Evolutionary conservation across 2,888 invertebrate genomes (phyloP), one percentile per base, ranked within the genome.

Genomic region (Drosophila diplacantha): DNA sequence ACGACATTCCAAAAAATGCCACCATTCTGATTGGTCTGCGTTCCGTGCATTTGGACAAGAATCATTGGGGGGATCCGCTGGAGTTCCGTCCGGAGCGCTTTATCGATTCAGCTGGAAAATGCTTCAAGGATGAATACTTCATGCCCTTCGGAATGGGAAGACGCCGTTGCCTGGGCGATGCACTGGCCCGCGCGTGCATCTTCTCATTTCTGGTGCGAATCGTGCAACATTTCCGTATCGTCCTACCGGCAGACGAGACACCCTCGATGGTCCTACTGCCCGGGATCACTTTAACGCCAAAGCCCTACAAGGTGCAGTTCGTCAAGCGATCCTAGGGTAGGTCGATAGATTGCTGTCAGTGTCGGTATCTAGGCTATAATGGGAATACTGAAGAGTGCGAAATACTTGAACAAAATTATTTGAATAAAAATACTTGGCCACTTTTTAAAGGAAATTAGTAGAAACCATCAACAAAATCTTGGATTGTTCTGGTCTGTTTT

Each of bases 1-100:
- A 91, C 77, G 83, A 77, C 24, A 89, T 92, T 72, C 91, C 91
- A 1, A 90, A 90, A 80, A 88, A 91, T 57, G 83, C 91, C 0
- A 89, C 90, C 1, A 75, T 92, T 14, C 79, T 92, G 9, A 88
- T 91, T 1, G 90, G 90, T 50, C 34, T 91, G 18, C 88, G 90
- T 72, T 90, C 91, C 2, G 89, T 92, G 6, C 90, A 91, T 73
- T 89, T 90, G 85, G 91, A 92, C 75, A 85, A 89, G 26, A 77
- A 88, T 1, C 88, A 90, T 60, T 93, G 92, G 91, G 87, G 88
- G 0, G 91, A 93, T 73, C 93, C 93, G 0, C 87, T 91, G 26
- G 85, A 75, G 3, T 93, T 93, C 78, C 88, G 90, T 4, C 93
- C 93, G 0, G 92, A 93, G 79, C 88, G 93, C 68, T 93, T 93